A percentile compares a stretch with the other conserved stretches of the same genome.
phyloP scores from a whole-genome alignment of 2,888 invertebrate species.

The Erynnis tages region DNA sequence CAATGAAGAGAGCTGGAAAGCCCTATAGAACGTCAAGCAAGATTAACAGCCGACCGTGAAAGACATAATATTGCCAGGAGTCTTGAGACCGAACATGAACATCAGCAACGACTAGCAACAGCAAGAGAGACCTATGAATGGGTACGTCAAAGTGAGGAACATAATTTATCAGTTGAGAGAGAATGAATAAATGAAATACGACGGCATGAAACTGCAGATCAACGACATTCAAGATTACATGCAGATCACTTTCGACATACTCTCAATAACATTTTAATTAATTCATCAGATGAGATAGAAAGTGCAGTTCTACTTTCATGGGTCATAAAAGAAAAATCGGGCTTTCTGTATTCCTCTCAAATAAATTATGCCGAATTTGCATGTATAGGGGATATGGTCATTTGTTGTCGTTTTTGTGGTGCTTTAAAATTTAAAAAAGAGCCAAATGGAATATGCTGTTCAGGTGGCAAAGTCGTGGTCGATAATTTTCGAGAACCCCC shows the following conservation, averaged over 20 bases:
- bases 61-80: background rate
- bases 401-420: conserved; percentile 19
- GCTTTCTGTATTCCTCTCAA: background rate
- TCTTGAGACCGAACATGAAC: conserved; percentile 1
- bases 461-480: conserved; percentile 27
- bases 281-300: conserved; percentile 12
- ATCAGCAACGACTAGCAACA: conserved; percentile 3
- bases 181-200: conserved; percentile 8
- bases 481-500: conserved; percentile 25
- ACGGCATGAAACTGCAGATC: conserved; percentile 6
- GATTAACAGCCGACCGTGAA: conserved; percentile 4
- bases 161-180: conserved; percentile 5
- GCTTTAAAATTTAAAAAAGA: conserved; percentile 29
- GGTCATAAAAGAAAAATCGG: background rate
- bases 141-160: background rate
- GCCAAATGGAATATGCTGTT: conserved; percentile 30
- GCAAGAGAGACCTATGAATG: background rate
- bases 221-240: conserved; percentile 8
- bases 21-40: conserved; percentile 5
- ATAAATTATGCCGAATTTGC: conserved; percentile 10
- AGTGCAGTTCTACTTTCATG: background rate
- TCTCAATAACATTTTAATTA: conserved; percentile 6
- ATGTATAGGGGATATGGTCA: conserved; percentile 16
- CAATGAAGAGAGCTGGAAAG: too few relatives aligned
- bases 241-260: conserved; percentile 11